phyloP scores from a whole-genome alignment of 2,888 invertebrate species.

The Synanthedon andrenaeformis region DNA sequence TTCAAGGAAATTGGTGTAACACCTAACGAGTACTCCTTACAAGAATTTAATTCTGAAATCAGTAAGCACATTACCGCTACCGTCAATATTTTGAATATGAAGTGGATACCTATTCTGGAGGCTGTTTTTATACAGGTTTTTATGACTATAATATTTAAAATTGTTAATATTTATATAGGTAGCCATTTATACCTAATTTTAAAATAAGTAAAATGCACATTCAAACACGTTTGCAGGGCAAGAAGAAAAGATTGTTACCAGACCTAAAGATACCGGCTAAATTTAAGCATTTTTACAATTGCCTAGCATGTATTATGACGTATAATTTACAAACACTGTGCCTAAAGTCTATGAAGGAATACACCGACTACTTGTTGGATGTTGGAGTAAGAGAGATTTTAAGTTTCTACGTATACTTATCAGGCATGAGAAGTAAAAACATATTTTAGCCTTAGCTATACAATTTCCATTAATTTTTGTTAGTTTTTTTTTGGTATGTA shows the following conservation, averaged over 20 bases:
- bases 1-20: slow-evolving; percentile 66
- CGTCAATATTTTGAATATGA: slow-evolving; percentile 70
- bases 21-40: slow-evolving; percentile 76
- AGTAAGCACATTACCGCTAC: slow-evolving; percentile 73
- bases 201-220: too few relatives aligned
- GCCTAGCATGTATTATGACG: slow-evolving; percentile 89
- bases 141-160: too few relatives aligned
- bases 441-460: not conserved
- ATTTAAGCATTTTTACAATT: slow-evolving; percentile 85
- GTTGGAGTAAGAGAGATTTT: slow-evolving; percentile 72
- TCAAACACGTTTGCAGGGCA: slow-evolving; percentile 53
- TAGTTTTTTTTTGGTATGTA: too few relatives aligned
- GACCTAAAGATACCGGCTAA: slow-evolving; percentile 73
- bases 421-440: too few relatives aligned
- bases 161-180: not conserved
- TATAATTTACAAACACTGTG: slow-evolving; percentile 86
- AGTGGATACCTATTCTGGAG: slow-evolving; percentile 75
- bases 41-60: slow-evolving; percentile 71
- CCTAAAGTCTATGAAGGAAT: slow-evolving; percentile 82
- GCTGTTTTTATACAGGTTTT: slow-evolving; percentile 72
- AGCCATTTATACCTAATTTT: not conserved
- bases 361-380: slow-evolving; percentile 81
- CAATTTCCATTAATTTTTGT: not conserved
- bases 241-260: slow-evolving; percentile 76
- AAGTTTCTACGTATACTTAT: slow-evolving; percentile 6